Base-by-base conservation (phyloP, 2,113 vertebrate species). In the Hydropotes inermis region DNA sequence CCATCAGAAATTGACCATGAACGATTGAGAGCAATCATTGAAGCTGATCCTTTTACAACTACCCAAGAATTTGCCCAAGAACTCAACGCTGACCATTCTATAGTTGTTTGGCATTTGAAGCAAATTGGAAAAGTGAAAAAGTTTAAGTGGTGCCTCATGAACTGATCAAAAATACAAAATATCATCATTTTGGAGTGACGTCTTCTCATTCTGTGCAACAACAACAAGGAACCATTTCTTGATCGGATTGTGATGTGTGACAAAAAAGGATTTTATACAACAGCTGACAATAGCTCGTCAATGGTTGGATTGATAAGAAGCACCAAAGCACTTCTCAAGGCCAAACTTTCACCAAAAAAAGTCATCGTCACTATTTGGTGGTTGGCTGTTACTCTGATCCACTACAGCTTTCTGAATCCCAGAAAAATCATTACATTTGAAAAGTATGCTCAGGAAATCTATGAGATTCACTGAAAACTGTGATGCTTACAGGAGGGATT, bases 181-280 rank as follows among this genome's bases (percentile, higher is more conserved):
- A 74, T 12, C 19, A 5, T 70, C 2, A 0, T 74, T 39, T 6
- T 74, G 36, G 67, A 74, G 67, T 39, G 21, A 74, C 3, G 10
- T 25, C 36, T 39, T 74, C 36, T 74, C 67, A 23, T 39, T 74
- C 36, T 74, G 36, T 74, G 21, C 67, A 25, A 39, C 36, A 70
- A 39, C 10, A 74, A 39, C 10, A 74, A 39, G 5, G 21, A 39
- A 39, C 11, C 39, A 76, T 76, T 43, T 76, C 39, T 76, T 43
- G 23, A 76, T 43, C 2, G 0, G 12, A 27, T 76, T 27, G 23
- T 76, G 13, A 76, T 43, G 3, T 76, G 12, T 0, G 0, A 76
- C 23, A 43, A 43, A 43, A 25, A 21, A 43, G 36, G 36, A 7
- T 27, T 39, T 43, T 25, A 76, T 76, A 76, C 12, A 27, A 43